Evolutionary conservation across 2,113 vertebrate genomes (phyloP), one percentile per base, ranked within the genome.

Genomic region (Thalassarche chlororhynchos): DNA sequence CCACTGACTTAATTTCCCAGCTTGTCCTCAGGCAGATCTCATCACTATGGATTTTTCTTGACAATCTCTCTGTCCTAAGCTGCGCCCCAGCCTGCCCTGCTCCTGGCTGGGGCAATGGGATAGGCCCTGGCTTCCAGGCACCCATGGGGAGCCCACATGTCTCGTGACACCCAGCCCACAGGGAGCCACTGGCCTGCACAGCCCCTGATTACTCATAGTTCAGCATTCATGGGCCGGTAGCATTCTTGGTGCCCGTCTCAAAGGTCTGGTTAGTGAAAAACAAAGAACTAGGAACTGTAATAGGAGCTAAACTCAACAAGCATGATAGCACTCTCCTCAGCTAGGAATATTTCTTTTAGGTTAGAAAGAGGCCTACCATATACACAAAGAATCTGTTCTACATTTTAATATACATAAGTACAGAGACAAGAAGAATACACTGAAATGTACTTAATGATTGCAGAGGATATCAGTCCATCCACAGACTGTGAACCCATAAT

Each of bases 241-340:
- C 8, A n/a, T 77, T 61, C 36, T 84, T 4, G 2, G 12, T n/a
- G 25, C 44, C 32, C 66, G 17, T 31, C 24, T 81, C 51, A 70
- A 87, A 61, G 8, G 9, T 29, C 32, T 61, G 17, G 12, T 38
- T 47, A 81, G 12, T 47, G 49, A 44, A 87, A 91, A 81, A 9
- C 10, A 47, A n/a, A 47, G 18, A 55, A 28, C 8, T 36, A 49
- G 29, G 26, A 83, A 81, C n/a, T 17, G 5, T 55, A 80, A 15
- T 42, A 51, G 16, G 5, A 64, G 11, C 8, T 62, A 36, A 76
- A 71, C 7, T 66, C 34, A 68, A 40, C 21, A 76, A 55, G 17
- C 5, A 17, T 1, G 6, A 34, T 23, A 70, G 3, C 0, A 0
- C 2, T 23, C 4, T 54, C 14, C 32, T 89, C 58, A 86, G 11